These are phyloP conservation scores for Brachyistius frenatus DNA, from an alignment of 2,113 vertebrate genomes.

Conservation along the genomic window DNA sequence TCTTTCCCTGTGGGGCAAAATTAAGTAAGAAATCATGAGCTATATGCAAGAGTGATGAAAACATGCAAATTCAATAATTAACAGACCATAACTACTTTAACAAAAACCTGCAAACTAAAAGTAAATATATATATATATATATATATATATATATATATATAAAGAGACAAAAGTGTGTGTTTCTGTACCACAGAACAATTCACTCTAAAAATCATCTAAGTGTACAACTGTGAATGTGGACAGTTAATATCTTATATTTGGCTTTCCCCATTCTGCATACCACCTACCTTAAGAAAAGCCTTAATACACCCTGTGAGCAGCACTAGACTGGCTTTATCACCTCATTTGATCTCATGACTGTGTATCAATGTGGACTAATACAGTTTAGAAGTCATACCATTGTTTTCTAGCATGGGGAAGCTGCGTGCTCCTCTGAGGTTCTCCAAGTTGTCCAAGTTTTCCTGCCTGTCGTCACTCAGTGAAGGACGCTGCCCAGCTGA, in stretches of 20 bases:
- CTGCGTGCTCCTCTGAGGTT: constrained; percentile 84
- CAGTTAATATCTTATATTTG: no score
- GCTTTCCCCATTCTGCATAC: background rate
- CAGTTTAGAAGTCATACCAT: constrained; percentile 81
- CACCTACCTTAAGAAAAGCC: no score
- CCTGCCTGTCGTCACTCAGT: constrained; percentile 87
- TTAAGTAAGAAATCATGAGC: background rate
- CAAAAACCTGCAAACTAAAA: no score
- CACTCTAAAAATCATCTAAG: no score
- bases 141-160: no score
- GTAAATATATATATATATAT: no score
- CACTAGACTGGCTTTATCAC: background rate
- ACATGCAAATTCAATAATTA: no score
- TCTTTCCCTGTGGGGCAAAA: constrained; percentile 76
- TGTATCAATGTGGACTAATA: background rate
- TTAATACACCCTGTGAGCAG: background rate
- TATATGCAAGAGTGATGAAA: background rate
- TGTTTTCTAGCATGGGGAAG: constrained; percentile 90
- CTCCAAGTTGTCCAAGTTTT: constrained; percentile 89
- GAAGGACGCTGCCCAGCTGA: constrained; percentile 89
- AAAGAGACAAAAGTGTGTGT: no score
- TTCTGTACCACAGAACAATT: no score
- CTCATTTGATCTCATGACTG: background rate
- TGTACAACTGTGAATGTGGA: no score
- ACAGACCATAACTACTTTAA: no score